These are phyloP conservation scores for Hemithea aestivaria DNA, from an alignment of 2,888 invertebrate species.

Conservation along the genomic window DNA sequence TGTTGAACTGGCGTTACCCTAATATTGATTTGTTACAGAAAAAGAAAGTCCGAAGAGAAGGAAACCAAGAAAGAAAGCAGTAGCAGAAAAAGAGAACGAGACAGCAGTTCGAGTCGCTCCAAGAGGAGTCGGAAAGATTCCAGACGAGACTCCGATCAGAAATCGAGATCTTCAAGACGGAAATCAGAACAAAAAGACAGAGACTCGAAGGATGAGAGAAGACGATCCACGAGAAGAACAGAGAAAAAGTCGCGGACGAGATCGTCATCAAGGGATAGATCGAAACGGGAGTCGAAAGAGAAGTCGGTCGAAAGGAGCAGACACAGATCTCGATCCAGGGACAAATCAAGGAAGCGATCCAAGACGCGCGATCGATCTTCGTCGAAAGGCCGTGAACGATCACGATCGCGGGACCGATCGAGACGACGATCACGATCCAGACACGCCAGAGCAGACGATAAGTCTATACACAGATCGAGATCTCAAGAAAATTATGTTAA, in stretches of 20 bases:
- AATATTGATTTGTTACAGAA: constrained; percentile 14
- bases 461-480: constrained; percentile 53
- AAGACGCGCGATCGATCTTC: constrained; percentile 49
- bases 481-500: constrained; percentile 62
- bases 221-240: constrained; percentile 49
- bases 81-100: constrained; percentile 45
- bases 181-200: constrained; percentile 52
- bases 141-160: constrained; percentile 54
- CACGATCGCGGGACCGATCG: constrained; percentile 38
- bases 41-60: constrained; percentile 33
- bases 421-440: constrained; percentile 42
- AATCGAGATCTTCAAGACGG: constrained; percentile 55
- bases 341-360: constrained; percentile 46
- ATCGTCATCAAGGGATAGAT: constrained; percentile 49
- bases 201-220: constrained; percentile 37
- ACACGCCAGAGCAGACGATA: constrained; percentile 48
- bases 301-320: constrained; percentile 50
- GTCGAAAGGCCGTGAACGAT: constrained; percentile 43
- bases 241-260: constrained; percentile 46
- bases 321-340: constrained; percentile 50
- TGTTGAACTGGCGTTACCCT: no score
- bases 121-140: constrained; percentile 55
- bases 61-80: constrained; percentile 33
- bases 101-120: constrained; percentile 37
- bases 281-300: constrained; percentile 46